Evolutionary conservation across 2,797 vertebrate species (phyloP).

Genomic region (Petrocephalus schoutedeni): DNA sequence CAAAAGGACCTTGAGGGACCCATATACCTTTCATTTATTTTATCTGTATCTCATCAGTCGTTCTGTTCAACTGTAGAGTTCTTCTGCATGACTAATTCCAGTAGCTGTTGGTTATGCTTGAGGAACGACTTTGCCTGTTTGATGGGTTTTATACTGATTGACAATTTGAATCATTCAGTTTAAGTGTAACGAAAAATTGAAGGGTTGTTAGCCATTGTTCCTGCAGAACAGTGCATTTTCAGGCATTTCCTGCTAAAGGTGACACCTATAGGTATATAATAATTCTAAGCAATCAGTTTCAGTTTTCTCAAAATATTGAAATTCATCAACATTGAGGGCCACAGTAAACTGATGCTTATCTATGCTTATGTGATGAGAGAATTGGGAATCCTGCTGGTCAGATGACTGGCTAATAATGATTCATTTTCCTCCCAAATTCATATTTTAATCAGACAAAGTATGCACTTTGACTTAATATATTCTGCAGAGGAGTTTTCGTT

Average conservation of each 20-base stretch:
- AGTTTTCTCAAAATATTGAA: neutral
- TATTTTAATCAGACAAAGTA: neutral
- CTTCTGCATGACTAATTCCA: neutral
- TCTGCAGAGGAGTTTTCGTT: neutral
- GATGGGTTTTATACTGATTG: neutral
- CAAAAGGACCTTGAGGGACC: neutral
- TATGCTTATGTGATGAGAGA: neutral
- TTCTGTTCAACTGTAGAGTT: neutral
- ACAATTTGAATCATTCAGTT: neutral
- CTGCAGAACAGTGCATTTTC: neutral
- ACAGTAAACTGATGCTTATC: neutral
- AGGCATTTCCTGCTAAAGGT: neutral
- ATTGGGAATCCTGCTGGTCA: neutral
- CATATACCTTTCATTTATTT: neutral
- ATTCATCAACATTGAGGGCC: neutral
- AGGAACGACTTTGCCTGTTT: neutral
- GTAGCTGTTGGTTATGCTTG: neutral
- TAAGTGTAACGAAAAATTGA: neutral
- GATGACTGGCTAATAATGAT: constrained; percentile 3
- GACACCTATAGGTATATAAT: neutral
- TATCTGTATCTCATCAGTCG: neutral
- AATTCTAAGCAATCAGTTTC: neutral
- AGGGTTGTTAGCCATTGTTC: neutral
- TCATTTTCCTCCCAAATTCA: neutral
- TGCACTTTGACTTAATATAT: neutral